phyloP scores from a whole-genome alignment of 1,140 invertebrate genomes.

The Penaeus chinensis region DNA sequence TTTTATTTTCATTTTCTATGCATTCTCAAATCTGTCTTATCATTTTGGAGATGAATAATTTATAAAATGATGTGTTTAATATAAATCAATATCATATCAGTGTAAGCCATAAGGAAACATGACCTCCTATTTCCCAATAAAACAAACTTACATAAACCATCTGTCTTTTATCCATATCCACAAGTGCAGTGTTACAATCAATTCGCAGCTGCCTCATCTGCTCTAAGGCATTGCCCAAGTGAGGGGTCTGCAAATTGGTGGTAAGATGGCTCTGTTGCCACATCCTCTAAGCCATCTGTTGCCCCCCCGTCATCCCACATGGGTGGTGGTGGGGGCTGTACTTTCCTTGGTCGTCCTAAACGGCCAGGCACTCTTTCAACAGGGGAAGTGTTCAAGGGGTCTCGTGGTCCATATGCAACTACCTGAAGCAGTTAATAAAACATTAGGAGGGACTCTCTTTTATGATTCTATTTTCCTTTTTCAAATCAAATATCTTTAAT shows the following conservation, averaged over 20 bases:
- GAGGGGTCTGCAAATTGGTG: constrained; percentile 48
- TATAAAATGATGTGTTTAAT: too few relatives aligned
- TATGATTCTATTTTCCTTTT: too few relatives aligned
- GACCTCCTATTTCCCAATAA: background rate
- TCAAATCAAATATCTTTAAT: too few relatives aligned
- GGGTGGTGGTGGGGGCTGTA: constrained; percentile 42
- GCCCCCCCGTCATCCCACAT: constrained; percentile 48
- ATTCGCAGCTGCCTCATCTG: constrained; percentile 59
- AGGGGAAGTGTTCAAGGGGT: constrained; percentile 31
- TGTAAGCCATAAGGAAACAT: too few relatives aligned
- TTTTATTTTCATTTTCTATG: too few relatives aligned
- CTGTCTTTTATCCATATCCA: constrained; percentile 53
- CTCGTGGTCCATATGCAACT: constrained; percentile 54
- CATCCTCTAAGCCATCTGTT: constrained; percentile 42
- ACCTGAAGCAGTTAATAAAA: constrained; percentile 24
- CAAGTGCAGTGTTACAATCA: constrained; percentile 61
- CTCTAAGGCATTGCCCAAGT: constrained; percentile 53
- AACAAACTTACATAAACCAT: constrained; percentile 61
- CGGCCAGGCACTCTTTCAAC: constrained; percentile 44
- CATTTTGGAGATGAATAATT: too few relatives aligned
- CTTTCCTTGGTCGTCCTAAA: constrained; percentile 40
- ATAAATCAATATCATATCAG: too few relatives aligned
- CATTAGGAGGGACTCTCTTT: too few relatives aligned
- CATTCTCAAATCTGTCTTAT: too few relatives aligned
- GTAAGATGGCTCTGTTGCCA: constrained; percentile 35